Base-by-base conservation (phyloP, 2,797 vertebrate species). In the Knipowitschia caucasica region DNA sequence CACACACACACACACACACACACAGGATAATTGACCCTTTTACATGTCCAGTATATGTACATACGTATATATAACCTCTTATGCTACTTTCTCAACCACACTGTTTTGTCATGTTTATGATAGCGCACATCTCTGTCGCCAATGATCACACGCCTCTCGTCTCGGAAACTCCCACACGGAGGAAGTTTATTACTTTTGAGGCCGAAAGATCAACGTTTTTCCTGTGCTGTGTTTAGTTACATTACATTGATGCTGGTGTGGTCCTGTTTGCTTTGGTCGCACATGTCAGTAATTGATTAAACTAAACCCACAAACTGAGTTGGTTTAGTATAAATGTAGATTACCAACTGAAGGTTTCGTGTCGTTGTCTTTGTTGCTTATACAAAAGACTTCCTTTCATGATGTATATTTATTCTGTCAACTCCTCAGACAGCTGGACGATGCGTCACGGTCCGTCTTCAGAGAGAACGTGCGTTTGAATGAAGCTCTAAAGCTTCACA, bases 401-500 rank as follows among this genome's bases (percentile, higher is more conserved):
- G 3, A 20, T 3, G 1, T 47, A 11, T 30, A 14, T 20, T 11
- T 31, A 1, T 12, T 47, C 7, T 20, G 30, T 21, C n/a, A 53
- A 66, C 30, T 66, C 38, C 76, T 80, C 73, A 97, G 95, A 73
- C 91, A 93, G 71, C 58, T 95, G 79, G 90, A 93, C 29, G 81
- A 80, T 23, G 80, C 83, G 15, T 89, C 89, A 7, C 91, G 82
- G 58, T 81, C 87, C 6, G 89, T 92, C 64, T 92, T 94, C 75
- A 93, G 88, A 82, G 92, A 95, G 77, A 95, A 92, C 21, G 61
- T 93, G 42, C 84, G 78, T 53, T 89, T 98, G 60, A 93, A 78
- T 1, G 89, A 92, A 72, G 81, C 88, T 2, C 86, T 95, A 24
- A 77, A 85, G 31, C 83, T 89, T 74, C 89, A 94, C 57, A 63